Conservation (phyloP, 2,113 vertebrate genomes). For the Athene noctua region DNA sequence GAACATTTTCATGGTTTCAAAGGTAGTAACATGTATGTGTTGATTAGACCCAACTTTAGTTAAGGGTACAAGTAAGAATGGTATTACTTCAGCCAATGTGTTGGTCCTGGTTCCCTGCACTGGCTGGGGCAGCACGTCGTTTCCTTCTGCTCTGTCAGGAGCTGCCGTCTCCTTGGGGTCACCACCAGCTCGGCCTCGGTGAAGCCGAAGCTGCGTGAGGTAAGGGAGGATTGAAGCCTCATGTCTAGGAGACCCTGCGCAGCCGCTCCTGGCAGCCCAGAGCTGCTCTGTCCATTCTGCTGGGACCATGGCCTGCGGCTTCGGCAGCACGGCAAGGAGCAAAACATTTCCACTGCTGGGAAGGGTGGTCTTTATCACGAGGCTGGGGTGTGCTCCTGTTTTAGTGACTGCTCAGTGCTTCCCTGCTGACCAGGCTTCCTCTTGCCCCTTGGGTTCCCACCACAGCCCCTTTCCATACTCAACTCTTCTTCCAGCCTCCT, state of each 20-base stretch:
- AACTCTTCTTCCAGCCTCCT: not conserved
- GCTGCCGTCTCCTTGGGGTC: not conserved
- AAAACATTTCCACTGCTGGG: rapidly evolving
- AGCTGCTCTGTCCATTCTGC: rapidly evolving
- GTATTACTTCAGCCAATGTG: not conserved
- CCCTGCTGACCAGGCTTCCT: not conserved
- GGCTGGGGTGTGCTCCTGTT: not conserved
- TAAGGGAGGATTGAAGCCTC: not conserved
- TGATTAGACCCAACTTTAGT: not conserved
- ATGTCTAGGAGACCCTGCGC: not conserved
- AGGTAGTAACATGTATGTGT: rapidly evolving
- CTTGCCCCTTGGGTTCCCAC: not conserved
- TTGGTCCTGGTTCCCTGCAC: not conserved
- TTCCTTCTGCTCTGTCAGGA: not conserved
- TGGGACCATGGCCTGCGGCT: not conserved
- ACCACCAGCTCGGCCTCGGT: rapidly evolving
- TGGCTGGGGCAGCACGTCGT: rapidly evolving
- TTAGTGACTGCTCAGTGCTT: not conserved
- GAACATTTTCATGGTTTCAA: not conserved
- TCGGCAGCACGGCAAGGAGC: rapidly evolving
- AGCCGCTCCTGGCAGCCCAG: not conserved
- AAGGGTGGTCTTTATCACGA: rapidly evolving
- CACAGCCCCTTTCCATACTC: not conserved
- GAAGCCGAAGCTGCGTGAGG: not conserved
- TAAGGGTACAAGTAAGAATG: not conserved